Evolutionary conservation across 2,888 invertebrate species (phyloP), one percentile per base, ranked within the genome.

Genomic region (Andrena bicolor): DNA sequence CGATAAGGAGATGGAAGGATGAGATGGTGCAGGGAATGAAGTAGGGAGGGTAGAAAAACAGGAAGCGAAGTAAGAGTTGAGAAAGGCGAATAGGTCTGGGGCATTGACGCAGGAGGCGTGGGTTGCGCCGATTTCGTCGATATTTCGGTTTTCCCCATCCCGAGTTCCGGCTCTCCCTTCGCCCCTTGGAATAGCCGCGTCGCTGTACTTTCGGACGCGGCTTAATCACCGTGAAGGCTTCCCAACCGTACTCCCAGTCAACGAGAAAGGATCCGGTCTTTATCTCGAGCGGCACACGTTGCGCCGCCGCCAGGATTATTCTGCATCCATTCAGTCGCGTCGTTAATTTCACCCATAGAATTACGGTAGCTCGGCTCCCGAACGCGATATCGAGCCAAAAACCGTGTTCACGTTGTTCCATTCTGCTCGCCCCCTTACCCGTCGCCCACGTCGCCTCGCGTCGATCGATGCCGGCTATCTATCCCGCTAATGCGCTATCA

Each of bases 81-180:
- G 32, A 53, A 48, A 41, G 53, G 28, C 58, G 83, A 85, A 86
- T 84, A 85, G 88, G 86, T 89, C 88, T 88, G 86, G 83, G 89
- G 89, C 87, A 87, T 89, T 80, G 88, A 86, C 70, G 65, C 70
- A 81, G 70, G 49, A 23, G 76, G 51, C 83, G 87, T 86, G 81
- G 78, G 78, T 81, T 83, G 88, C 87, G 86, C 63, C 70, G 80
- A 80, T 86, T 83, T 88, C 89, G 86, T 91, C 91, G 91, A 91
- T 91, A 91, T 91, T 91, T 91, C 90, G 88, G 85, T 90, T 89
- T 89, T 85, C 90, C 88, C 88, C 85, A 41, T 80, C 80, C 75
- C 72, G 76, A 51, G 41, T 71, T 73, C 79, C 58, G 58, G 41
- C 35, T 56, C 41, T 60, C 56, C 60, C 75, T 60, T 53, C 35